Percentiles rank a stretch among this genome's conserved stretches.
These are phyloP conservation scores for Glandiceps talaboti DNA, from an alignment of 53 echinoderm and acorn worm species.

Conservation along the genomic window DNA sequence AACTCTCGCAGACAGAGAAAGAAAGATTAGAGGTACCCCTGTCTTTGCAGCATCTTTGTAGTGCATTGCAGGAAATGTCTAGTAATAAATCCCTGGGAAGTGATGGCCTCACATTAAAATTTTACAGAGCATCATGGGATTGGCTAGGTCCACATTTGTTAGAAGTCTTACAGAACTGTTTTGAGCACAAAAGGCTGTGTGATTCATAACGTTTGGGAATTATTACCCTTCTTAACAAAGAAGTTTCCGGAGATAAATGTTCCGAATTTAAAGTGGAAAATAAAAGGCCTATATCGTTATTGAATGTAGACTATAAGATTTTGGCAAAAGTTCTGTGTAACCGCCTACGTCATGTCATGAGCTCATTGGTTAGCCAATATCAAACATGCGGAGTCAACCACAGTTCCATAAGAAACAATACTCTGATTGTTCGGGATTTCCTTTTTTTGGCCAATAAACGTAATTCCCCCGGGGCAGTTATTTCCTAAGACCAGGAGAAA, in stretches of 20 bases:
- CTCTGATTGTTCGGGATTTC: constrained; percentile 11
- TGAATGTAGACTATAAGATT: constrained; percentile 34
- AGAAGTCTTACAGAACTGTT: neutral
- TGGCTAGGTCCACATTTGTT: constrained; percentile 4
- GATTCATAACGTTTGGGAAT: constrained; percentile 9
- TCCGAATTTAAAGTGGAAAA: neutral
- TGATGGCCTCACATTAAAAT: constrained; percentile 31
- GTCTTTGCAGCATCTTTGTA: neutral
- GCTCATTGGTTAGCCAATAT: constrained; percentile 2
- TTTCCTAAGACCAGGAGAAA: constrained; percentile 29
- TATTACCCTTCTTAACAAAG: constrained; percentile 20
- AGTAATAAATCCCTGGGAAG: constrained; percentile 26
- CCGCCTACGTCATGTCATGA: constrained; percentile 10
- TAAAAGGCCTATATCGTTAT: constrained; percentile 31
- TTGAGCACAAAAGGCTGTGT: neutral
- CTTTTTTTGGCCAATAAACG: constrained; percentile 18
- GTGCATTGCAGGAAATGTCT: constrained; percentile 17
- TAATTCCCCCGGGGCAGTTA: constrained; percentile 6
- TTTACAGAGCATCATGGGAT: constrained; percentile 20
- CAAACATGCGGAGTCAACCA: constrained; percentile 29
- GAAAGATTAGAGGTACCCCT: neutral
- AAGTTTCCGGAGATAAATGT: neutral
- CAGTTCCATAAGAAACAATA: constrained; percentile 6
- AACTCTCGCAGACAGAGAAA: neutral
- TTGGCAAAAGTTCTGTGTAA: constrained; percentile 27